A percentile compares a stretch with the other conserved stretches of the same genome.
Evolutionary conservation across 2,113 vertebrate species (phyloP).

Genomic region (Muscicapa adusta): DNA sequence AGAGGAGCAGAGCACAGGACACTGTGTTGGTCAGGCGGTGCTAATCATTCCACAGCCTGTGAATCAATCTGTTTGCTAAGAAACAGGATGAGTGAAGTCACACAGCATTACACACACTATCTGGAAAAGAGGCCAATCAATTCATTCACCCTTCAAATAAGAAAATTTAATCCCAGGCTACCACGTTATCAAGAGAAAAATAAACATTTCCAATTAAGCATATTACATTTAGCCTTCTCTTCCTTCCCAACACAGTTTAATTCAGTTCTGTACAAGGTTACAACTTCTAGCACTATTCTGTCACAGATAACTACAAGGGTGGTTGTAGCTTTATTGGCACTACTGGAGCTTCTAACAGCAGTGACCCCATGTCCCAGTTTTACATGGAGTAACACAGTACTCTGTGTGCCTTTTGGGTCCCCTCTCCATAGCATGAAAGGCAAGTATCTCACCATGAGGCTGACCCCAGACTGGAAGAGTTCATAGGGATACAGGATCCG

Average conservation of each 20-base stretch:
- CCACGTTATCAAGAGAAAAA: background rate
- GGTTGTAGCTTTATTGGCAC: background rate
- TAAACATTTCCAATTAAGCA: background rate
- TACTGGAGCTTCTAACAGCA: background rate
- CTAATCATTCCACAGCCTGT: background rate
- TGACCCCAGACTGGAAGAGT: slow-evolving; percentile 95
- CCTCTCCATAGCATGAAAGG: background rate
- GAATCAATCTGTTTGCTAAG: background rate
- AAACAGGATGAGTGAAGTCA: background rate
- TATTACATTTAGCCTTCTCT: background rate
- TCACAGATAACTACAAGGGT: background rate
- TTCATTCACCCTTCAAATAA: background rate
- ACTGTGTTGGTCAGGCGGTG: background rate
- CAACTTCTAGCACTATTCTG: background rate
- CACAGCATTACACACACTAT: background rate
- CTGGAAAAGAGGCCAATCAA: background rate
- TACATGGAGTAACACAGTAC: background rate
- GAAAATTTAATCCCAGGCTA: background rate
- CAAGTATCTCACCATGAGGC: slow-evolving; percentile 83
- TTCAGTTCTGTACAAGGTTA: background rate
- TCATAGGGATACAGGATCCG: slow-evolving; percentile 96
- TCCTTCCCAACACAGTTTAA: background rate
- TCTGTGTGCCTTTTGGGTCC: background rate
- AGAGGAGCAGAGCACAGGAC: slow-evolving; percentile 54
- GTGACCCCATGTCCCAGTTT: background rate